A percentile compares a stretch with the other conserved stretches of the same genome.
phyloP scores from a whole-genome alignment of 2,888 invertebrate species.

The Dynastes maya region DNA sequence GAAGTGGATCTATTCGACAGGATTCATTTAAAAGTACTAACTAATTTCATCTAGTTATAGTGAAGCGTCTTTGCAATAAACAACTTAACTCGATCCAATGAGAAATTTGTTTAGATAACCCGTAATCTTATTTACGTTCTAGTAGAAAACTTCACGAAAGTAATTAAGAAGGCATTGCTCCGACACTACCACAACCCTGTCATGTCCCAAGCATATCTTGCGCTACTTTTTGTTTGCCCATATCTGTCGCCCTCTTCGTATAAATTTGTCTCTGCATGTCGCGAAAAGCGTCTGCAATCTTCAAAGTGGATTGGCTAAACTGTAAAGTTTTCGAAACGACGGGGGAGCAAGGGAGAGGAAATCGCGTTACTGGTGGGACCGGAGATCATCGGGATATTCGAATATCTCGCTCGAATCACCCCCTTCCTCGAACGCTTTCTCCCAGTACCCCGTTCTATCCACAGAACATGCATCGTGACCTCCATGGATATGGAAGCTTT shows the following conservation, averaged over 20 bases:
- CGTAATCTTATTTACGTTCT: background rate
- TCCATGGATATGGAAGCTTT: conserved; percentile 2
- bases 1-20: too few species aligned
- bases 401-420: background rate
- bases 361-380: background rate
- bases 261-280: background rate
- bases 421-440: background rate
- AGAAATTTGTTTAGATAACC: too few species aligned
- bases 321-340: too few species aligned
- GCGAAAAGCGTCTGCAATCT: too few species aligned
- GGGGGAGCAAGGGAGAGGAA: background rate
- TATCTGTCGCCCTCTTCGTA: background rate
- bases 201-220: background rate
- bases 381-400: conserved; percentile 16
- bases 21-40: too few species aligned
- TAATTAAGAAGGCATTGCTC: conserved; percentile 36
- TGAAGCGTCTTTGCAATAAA: too few species aligned
- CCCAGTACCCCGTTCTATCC: background rate
- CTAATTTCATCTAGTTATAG: too few species aligned
- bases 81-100: too few species aligned
- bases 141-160: conserved; percentile 19
- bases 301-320: too few species aligned
- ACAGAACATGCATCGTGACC: background rate
- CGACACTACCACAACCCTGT: background rate
- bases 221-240: background rate